Percentiles rank a stretch among this genome's conserved stretches.
These are phyloP conservation scores for Silvanus unidentatus DNA, from an alignment of 2,888 invertebrate species.

Conservation along the genomic window DNA sequence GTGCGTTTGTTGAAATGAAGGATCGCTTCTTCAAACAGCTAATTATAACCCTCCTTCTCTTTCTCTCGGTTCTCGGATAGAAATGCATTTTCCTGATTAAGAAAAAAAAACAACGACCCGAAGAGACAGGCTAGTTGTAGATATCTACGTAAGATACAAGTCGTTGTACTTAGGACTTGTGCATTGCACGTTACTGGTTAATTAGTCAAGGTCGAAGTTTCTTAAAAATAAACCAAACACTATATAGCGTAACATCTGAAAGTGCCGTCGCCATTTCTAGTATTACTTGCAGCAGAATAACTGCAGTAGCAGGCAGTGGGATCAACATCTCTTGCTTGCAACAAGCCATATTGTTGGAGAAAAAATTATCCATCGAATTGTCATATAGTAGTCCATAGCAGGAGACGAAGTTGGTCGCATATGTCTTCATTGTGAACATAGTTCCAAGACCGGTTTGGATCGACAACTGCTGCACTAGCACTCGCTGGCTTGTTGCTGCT, in stretches of 20 bases:
- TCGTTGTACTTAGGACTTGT: no score
- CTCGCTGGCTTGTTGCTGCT: conserved; percentile 1
- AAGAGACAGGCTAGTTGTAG: no score
- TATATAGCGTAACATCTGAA: conserved; percentile 10
- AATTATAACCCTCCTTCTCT: no score
- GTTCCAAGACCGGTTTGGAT: conserved; percentile 27
- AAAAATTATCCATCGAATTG: conserved; percentile 12
- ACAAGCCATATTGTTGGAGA: conserved; percentile 2
- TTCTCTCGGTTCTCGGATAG: no score
- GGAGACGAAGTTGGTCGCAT: conserved; percentile 19
- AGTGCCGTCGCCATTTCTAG: conserved; percentile 3
- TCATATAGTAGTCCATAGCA: conserved; percentile 26
- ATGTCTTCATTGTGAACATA: conserved; percentile 28
- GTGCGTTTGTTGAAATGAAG: no score
- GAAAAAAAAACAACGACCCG: no score
- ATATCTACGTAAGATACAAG: no score
- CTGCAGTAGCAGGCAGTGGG: no score
- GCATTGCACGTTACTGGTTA: conserved; percentile 10
- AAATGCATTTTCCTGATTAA: no score
- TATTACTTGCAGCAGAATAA: no score
- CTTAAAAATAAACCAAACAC: conserved; percentile 12
- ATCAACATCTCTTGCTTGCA: not conserved
- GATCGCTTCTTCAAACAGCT: no score
- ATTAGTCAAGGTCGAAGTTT: conserved; percentile 14
- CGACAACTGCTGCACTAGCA: conserved; percentile 7